Conservation (phyloP, 2,888 invertebrate genomes). For the Arctia plantaginis region DNA sequence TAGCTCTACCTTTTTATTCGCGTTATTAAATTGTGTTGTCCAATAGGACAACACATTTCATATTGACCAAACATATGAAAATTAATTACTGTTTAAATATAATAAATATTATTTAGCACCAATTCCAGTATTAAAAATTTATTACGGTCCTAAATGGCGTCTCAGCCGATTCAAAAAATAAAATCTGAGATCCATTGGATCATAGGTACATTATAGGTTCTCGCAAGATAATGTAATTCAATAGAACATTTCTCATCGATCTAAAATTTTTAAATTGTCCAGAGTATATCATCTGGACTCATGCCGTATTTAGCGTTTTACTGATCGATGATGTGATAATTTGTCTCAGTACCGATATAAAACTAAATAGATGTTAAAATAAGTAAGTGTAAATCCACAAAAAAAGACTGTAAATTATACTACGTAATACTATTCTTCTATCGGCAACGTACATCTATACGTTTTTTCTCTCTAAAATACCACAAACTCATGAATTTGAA, state of each 20-base stretch:
- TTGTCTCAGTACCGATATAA: not conserved
- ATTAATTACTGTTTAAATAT: not conserved
- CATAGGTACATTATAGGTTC: too few species aligned
- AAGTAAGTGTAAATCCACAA: not conserved
- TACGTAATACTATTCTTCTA: too few species aligned
- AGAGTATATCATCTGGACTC: too few species aligned
- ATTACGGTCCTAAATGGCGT: too few species aligned
- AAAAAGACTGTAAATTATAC: not conserved
- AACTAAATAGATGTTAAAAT: not conserved
- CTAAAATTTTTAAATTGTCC: not conserved
- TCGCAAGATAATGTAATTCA: not conserved
- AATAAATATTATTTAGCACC: not conserved
- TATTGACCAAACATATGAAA: not conserved
- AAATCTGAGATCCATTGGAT: too few species aligned
- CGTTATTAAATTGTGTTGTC: not conserved
- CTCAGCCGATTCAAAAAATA: too few species aligned
- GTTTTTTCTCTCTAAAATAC: conserved; percentile 19
- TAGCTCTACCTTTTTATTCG: too few species aligned
- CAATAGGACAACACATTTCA: not conserved
- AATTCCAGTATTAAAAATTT: too few species aligned
- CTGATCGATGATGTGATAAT: not conserved
- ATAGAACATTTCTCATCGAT: not conserved
- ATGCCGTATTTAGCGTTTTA: not conserved
- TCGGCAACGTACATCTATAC: not conserved
- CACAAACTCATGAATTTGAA: not conserved